Base-by-base conservation (phyloP, 2,888 invertebrate genomes). In the Noctua pronuba region DNA sequence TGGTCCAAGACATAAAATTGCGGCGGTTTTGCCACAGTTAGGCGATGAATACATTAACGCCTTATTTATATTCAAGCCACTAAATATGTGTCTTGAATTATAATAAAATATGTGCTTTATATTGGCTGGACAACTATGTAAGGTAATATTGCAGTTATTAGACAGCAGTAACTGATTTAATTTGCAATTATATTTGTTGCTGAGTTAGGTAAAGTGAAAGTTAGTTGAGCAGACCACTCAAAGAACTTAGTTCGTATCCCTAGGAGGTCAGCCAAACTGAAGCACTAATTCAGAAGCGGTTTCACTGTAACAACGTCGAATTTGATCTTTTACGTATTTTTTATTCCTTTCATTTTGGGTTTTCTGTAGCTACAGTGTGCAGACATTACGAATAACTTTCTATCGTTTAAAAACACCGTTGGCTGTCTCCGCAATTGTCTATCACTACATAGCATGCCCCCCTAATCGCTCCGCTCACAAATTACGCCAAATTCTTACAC, bases 1-100 rank as follows among this genome's bases (percentile, higher is more conserved):
- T 85, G 88, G 90, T 28, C 44, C 80, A 88, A 91, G 79, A 49
- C 44, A 77, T 73, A 69, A 84, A 69, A 52, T 86, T 71, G 74
- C 58, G 80, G 82, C 87, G 86, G 74, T 66, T 79, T 71, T 68
- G 72, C 58, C 71, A 72, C 31, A 77, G 69, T 60, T 28, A 60
- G 35, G 49, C 79, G 75, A 83, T 80, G 76, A 80, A 82, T 82
- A 83, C 21, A 85, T 85, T 85, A 64, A 70, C 52, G 18, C 35
- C 79, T 77, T 71, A 84, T 84, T 84, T 77, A 84, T 62, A 81
- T 77, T 65, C 85, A 67, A 81, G 21, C 44, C 58, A 69, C 70
- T 82, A 75, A 82, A 82, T 83, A 79, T 75, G 65, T 82, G 41
- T 16, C 75, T 73, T 49, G 58, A 70, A 77, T 75, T 73, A 66